Evolutionary conservation across 2,113 vertebrate species (phyloP).

Genomic region (Aphyosemion australe): DNA sequence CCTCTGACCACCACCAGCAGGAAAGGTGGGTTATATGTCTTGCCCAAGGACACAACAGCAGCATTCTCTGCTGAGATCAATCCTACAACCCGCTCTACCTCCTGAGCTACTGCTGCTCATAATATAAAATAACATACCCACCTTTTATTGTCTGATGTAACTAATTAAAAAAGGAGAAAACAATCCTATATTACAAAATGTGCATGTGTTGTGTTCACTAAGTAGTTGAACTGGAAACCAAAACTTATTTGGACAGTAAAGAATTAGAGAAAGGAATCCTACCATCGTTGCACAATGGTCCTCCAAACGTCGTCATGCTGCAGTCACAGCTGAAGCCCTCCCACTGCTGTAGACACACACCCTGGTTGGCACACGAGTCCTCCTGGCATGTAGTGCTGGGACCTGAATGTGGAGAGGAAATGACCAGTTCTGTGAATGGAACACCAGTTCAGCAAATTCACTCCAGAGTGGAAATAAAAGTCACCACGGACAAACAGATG

Average conservation of each 20-base stretch:
- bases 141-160: too few relatives aligned
- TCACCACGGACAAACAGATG: slow-evolving; percentile 19
- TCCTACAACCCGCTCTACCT: too few relatives aligned
- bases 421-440: too few relatives aligned
- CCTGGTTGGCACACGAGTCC: slow-evolving; percentile 97
- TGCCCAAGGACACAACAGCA: too few relatives aligned
- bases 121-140: too few relatives aligned
- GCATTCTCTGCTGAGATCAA: too few relatives aligned
- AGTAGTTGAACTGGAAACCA: not conserved
- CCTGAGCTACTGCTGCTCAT: too few relatives aligned
- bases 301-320: slow-evolving; percentile 96
- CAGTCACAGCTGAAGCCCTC: slow-evolving; percentile 98
- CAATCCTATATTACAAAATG: too few relatives aligned
- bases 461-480: slow-evolving; percentile 28
- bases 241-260: not conserved
- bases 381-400: slow-evolving; percentile 97
- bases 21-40: too few relatives aligned
- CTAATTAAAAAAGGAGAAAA: too few relatives aligned
- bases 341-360: slow-evolving; percentile 97
- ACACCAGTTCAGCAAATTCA: slow-evolving; percentile 17
- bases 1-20: too few relatives aligned
- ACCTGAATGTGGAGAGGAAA: slow-evolving; percentile 77
- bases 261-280: slow-evolving; percentile 69
- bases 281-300: slow-evolving; percentile 95
- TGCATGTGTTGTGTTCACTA: not conserved